Conservation (phyloP, 2,113 vertebrate species). For the Parotia lawesii region DNA sequence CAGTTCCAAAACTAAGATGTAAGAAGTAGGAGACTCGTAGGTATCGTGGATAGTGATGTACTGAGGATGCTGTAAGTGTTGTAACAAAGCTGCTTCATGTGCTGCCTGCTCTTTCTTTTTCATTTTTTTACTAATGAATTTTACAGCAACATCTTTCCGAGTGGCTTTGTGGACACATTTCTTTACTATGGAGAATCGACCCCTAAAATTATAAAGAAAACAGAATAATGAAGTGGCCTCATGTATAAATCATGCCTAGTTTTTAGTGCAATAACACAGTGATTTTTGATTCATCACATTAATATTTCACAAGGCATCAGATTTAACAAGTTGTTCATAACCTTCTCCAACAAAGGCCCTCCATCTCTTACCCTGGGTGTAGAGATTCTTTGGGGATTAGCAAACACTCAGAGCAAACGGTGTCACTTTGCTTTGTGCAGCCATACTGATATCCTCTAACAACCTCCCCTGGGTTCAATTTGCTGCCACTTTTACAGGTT, state of each 20-base stretch:
- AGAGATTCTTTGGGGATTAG: not conserved
- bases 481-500: not conserved
- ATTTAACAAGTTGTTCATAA: constrained; percentile 15
- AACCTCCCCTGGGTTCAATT: constrained; percentile 25
- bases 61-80: constrained; percentile 88
- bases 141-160: constrained; percentile 93
- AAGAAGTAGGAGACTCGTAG: constrained; percentile 85
- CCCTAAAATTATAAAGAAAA: constrained; percentile 70
- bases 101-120: constrained; percentile 95
- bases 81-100: constrained; percentile 89
- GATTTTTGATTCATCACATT: not conserved
- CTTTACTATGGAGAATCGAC: constrained; percentile 94
- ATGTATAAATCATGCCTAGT: not conserved
- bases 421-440: constrained; percentile 19
- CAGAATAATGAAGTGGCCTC: not conserved
- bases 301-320: constrained; percentile 38
- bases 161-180: constrained; percentile 91
- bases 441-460: constrained; percentile 3
- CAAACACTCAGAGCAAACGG: not conserved
- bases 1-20: constrained; percentile 92
- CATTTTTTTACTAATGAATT: constrained; percentile 96
- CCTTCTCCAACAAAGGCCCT: not conserved
- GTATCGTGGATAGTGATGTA: constrained; percentile 88
- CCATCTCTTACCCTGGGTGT: not conserved
- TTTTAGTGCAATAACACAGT: not conserved